phyloP scores from a whole-genome alignment of 1,140 invertebrate species.

The Zaprionus capensis region DNA sequence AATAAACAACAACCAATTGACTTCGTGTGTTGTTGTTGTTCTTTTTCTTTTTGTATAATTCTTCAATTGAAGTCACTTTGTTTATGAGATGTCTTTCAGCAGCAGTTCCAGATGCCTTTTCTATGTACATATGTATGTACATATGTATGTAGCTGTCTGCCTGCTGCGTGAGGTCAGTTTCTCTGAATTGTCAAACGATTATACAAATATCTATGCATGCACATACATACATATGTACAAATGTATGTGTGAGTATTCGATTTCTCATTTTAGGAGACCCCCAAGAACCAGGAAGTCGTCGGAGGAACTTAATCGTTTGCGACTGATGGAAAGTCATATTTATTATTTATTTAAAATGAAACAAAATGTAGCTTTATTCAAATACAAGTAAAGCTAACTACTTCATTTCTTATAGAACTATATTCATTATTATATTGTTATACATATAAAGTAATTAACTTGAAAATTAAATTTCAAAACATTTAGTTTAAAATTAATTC shows the following conservation, averaged over 20 bases:
- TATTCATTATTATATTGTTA: neutral
- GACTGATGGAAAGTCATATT: neutral
- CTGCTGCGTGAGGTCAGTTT: conserved; percentile 60
- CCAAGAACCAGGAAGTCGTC: conserved; percentile 42
- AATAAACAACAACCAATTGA: conserved; percentile 47
- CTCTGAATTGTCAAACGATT: conserved; percentile 53
- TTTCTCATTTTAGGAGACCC: neutral
- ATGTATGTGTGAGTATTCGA: neutral
- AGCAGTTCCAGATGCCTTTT: conserved; percentile 4
- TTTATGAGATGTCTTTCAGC: conserved; percentile 48
- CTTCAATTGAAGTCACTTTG: conserved; percentile 66
- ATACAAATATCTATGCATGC: neutral
- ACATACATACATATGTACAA: neutral
- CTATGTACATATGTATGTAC: neutral
- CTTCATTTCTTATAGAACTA: neutral
- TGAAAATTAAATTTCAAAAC: too few species aligned
- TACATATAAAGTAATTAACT: neutral
- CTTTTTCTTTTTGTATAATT: conserved; percentile 52
- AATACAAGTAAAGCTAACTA: neutral
- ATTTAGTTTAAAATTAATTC: too few species aligned
- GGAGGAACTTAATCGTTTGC: neutral
- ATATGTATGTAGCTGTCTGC: conserved; percentile 10
- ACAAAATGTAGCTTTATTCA: neutral
- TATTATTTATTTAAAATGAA: neutral
- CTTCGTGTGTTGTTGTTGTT: conserved; percentile 36